Conservation (phyloP, 2,797 vertebrate species). For the Chiropotes sagulatus region DNA sequence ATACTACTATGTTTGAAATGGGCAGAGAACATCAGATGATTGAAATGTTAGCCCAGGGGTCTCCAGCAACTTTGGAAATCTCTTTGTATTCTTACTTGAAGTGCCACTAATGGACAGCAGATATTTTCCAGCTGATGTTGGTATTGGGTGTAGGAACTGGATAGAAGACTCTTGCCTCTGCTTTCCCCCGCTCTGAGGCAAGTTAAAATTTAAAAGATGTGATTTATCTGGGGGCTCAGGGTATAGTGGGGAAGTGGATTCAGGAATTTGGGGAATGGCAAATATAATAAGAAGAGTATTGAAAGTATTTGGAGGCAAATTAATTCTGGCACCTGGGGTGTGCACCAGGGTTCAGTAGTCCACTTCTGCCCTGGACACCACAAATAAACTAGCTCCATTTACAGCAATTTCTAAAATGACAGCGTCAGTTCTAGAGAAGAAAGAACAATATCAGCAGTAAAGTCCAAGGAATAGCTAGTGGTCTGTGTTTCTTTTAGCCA, state of each 20-base stretch:
- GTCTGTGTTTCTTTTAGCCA: not conserved
- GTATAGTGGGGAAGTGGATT: not conserved
- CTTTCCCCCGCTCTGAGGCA: not conserved
- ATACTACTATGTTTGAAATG: conserved; percentile 62
- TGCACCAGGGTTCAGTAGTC: not conserved
- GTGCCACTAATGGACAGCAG: conserved; percentile 64
- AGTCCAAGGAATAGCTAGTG: not conserved
- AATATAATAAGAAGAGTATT: not conserved
- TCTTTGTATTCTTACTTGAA: conserved; percentile 64
- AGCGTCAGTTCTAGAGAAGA: not conserved
- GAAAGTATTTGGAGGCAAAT: not conserved
- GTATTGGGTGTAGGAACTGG: not conserved
- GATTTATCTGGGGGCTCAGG: not conserved
- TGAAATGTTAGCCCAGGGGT: conserved; percentile 61
- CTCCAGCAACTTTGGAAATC: conserved; percentile 64
- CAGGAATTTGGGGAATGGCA: not conserved
- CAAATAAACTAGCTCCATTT: not conserved
- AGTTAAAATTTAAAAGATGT: not conserved
- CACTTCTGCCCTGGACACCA: not conserved
- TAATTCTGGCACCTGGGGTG: not conserved
- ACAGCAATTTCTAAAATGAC: conserved; percentile 1
- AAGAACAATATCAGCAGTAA: too few relatives aligned
- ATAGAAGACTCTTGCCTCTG: not conserved
- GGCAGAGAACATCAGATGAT: conserved; percentile 58
- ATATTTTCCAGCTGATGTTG: not conserved